These are phyloP conservation scores for Dendrophyllia cribrosa DNA, from an alignment of 64 coral and sea anemone genomes.

Conservation along the genomic window DNA sequence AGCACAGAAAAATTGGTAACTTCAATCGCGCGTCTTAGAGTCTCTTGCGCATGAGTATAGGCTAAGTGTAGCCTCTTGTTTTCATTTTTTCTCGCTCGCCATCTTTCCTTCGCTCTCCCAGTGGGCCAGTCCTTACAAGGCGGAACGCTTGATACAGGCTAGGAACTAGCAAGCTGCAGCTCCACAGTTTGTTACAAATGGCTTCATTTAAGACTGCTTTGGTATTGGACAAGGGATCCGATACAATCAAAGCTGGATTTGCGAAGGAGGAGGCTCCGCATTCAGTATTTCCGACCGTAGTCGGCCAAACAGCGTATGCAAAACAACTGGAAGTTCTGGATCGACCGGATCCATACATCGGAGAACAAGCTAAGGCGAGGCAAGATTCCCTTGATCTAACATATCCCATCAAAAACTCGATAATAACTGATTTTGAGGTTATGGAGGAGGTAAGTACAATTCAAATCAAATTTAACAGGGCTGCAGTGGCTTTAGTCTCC, in stretches of 20 bases:
- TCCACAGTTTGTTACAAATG: background rate
- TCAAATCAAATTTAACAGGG: background rate
- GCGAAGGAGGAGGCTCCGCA: background rate
- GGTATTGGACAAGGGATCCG: constrained; percentile 19
- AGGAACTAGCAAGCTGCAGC: too few species aligned
- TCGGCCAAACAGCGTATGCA: background rate
- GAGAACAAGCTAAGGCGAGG: background rate
- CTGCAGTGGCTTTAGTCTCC: too few species aligned
- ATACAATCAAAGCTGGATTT: constrained; percentile 32
- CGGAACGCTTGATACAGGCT: too few species aligned
- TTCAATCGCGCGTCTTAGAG: too few species aligned
- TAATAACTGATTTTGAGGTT: constrained; percentile 9
- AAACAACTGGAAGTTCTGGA: background rate
- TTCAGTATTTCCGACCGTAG: background rate
- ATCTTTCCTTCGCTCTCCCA: too few species aligned
- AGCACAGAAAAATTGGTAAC: too few species aligned
- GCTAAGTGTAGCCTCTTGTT: too few species aligned
- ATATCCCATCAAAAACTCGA: constrained; percentile 11
- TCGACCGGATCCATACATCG: background rate
- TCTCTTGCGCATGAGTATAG: too few species aligned
- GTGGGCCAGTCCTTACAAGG: too few species aligned
- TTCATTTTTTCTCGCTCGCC: too few species aligned
- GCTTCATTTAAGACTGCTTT: background rate
- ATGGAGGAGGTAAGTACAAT: constrained; percentile 16
- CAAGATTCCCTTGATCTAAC: background rate